A percentile compares a stretch with the other conserved stretches of the same genome.
phyloP scores from a whole-genome alignment of 2,797 vertebrate species.

The Rhinoraja longicauda region DNA sequence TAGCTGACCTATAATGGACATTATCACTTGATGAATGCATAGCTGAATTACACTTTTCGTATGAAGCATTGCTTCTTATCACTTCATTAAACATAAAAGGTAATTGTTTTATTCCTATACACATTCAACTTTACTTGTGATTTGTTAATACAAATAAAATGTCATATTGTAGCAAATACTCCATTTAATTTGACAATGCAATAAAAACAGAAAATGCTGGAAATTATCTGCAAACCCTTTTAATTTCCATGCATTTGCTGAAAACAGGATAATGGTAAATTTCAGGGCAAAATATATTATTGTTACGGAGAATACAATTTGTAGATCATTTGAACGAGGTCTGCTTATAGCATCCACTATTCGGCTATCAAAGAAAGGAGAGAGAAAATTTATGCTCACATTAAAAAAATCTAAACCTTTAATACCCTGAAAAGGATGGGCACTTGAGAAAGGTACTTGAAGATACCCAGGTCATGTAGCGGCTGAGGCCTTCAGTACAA shows the following conservation, averaged over 20 bases:
- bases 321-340: neutral
- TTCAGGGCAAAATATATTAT: too few relatives aligned
- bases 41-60: neutral
- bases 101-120: neutral
- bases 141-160: neutral
- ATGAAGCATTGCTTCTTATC: neutral
- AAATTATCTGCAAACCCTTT: too few relatives aligned
- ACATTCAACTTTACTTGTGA: neutral
- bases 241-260: too few relatives aligned
- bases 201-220: too few relatives aligned
- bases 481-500: neutral
- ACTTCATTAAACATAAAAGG: neutral
- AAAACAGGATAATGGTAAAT: neutral
- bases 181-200: neutral
- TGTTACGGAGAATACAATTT: neutral
- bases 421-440: neutral
- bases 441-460: neutral
- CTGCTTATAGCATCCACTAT: neutral
- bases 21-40: neutral
- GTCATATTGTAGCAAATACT: neutral
- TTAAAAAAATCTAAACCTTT: neutral
- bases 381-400: neutral
- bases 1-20: neutral
- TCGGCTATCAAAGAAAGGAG: neutral
- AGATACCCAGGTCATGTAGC: neutral